phyloP scores from a whole-genome alignment of 1,140 invertebrate genomes.

The Lordiphosa stackelbergi region DNA sequence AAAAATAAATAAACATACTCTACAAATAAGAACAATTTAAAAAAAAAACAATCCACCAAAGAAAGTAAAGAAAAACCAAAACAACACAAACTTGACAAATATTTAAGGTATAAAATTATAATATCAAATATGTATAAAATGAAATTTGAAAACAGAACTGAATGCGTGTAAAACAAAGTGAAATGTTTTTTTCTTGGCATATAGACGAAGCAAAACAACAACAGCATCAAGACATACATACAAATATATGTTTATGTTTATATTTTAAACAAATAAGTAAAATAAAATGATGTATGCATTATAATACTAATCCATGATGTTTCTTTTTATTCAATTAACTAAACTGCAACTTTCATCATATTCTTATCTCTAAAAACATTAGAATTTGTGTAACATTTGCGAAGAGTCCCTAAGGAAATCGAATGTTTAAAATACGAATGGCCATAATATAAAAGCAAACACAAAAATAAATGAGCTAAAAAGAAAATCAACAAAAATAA shows the following conservation, averaged over 20 bases:
- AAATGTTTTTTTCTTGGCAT: constrained; percentile 24
- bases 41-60: constrained; percentile 40
- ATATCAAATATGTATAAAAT: constrained; percentile 39
- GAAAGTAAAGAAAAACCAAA: constrained; percentile 15
- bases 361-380: constrained; percentile 10
- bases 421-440: background rate
- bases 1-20: constrained; percentile 19
- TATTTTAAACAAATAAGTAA: constrained; percentile 49
- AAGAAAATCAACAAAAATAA: constrained; percentile 20
- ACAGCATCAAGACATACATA: constrained; percentile 33
- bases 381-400: constrained; percentile 6
- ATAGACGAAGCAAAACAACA: constrained; percentile 24
- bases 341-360: constrained; percentile 18
- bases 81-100: constrained; percentile 43
- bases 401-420: background rate
- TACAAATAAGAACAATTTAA: constrained; percentile 38
- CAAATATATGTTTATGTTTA: constrained; percentile 47
- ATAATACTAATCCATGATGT: constrained; percentile 19
- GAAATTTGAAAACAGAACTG: constrained; percentile 50
- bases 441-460: background rate
- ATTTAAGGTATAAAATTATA: constrained; percentile 53
- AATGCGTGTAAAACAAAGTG: constrained; percentile 39
- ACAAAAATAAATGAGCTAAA: constrained; percentile 10
- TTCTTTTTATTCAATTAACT: constrained; percentile 14
- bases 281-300: constrained; percentile 58